A percentile compares a stretch with the other conserved stretches of the same genome.
These are phyloP conservation scores for Origma solitaria DNA, from an alignment of 2,113 vertebrate species.

Conservation along the genomic window DNA sequence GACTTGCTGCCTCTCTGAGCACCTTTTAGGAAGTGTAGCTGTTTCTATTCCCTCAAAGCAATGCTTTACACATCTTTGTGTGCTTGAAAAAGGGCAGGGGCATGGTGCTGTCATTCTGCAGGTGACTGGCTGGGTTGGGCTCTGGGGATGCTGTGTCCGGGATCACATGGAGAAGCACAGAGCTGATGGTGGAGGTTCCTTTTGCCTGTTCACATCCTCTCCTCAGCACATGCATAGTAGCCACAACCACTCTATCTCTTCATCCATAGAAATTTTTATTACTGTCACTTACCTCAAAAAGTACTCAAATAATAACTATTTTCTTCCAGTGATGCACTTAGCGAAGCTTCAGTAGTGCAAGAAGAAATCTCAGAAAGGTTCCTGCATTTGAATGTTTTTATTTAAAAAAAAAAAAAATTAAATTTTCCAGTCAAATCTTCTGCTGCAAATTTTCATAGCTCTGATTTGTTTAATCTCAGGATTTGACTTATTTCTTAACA, in stretches of 20 bases:
- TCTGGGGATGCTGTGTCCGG: background rate
- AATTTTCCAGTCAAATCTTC: background rate
- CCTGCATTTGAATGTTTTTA: background rate
- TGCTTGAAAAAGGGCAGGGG: background rate
- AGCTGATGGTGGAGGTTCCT: background rate
- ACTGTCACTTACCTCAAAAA: background rate
- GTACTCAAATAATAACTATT: background rate
- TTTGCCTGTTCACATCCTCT: background rate
- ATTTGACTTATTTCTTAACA: background rate
- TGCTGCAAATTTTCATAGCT: background rate
- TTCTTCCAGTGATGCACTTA: background rate
- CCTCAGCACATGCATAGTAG: background rate
- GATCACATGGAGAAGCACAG: fast-evolving
- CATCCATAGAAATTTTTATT: background rate
- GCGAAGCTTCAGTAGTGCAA: background rate
- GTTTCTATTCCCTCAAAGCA: background rate
- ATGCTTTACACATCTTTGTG: background rate
- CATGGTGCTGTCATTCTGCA: background rate
- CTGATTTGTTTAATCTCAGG: background rate
- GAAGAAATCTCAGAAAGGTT: background rate
- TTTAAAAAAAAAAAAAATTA: background rate
- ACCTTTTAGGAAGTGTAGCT: background rate
- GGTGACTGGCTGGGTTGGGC: background rate
- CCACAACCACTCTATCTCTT: background rate
- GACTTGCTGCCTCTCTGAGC: background rate